phyloP scores from a whole-genome alignment of 2,888 invertebrate species.

The Phyllotreta cruciferae region DNA sequence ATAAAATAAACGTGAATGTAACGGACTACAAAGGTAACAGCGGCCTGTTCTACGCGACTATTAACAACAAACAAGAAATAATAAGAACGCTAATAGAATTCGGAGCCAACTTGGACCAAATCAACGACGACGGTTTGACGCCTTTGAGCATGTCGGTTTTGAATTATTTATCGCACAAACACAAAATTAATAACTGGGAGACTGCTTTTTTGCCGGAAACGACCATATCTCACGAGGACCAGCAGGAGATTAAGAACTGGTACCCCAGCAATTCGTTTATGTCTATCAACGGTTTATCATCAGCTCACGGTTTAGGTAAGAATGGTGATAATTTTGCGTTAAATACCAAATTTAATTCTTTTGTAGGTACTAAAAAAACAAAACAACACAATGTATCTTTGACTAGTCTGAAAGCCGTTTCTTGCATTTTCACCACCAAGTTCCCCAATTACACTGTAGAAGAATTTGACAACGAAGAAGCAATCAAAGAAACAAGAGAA shows the following conservation, averaged over 20 bases:
- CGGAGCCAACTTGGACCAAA: conserved; percentile 62
- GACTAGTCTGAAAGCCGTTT: background rate
- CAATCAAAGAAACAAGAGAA: background rate
- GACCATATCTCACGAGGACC: conserved; percentile 54
- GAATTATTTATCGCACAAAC: conserved; percentile 54
- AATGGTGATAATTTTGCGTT: too few species aligned
- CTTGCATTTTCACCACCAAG: conserved; percentile 4
- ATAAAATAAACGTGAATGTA: conserved; percentile 61
- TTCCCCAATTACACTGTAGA: background rate
- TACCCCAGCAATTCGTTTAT: conserved; percentile 46
- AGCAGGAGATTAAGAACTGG: conserved; percentile 69
- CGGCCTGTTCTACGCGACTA: conserved; percentile 64
- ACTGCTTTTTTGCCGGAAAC: conserved; percentile 48
- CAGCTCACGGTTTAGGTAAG: conserved; percentile 2
- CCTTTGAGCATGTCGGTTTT: conserved; percentile 61
- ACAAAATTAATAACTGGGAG: conserved; percentile 55
- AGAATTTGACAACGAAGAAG: background rate
- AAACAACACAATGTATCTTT: background rate
- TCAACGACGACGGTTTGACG: conserved; percentile 65
- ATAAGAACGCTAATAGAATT: conserved; percentile 61
- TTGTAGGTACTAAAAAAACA: background rate
- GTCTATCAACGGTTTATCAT: conserved; percentile 11
- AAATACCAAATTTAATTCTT: background rate
- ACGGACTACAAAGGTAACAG: conserved; percentile 65
- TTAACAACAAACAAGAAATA: conserved; percentile 60